Percentiles rank a stretch among this genome's conserved stretches.
phyloP scores from a whole-genome alignment of 92 coral and sea anemone species.

The Siderastrea siderea region DNA sequence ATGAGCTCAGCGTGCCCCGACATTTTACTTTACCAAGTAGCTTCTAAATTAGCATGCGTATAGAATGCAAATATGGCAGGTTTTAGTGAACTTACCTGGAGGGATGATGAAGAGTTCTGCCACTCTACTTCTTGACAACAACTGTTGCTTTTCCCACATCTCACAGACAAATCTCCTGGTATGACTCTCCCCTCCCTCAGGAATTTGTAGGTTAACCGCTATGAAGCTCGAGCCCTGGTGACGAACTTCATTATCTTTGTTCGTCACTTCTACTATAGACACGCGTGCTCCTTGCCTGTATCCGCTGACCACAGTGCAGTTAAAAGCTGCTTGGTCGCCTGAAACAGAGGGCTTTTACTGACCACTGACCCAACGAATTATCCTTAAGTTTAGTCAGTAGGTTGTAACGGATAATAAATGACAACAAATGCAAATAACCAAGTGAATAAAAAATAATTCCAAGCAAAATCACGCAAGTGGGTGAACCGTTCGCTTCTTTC shows the following conservation, averaged over 20 bases:
- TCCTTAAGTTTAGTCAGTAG: too few relatives aligned
- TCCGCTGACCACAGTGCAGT: slow-evolving; percentile 3
- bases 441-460: too few relatives aligned
- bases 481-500: too few relatives aligned
- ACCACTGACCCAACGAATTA: not conserved
- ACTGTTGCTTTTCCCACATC: not conserved
- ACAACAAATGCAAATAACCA: too few relatives aligned
- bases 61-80: too few relatives aligned
- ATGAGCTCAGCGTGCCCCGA: too few relatives aligned
- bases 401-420: too few relatives aligned
- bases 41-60: too few relatives aligned
- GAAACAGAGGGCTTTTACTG: not conserved
- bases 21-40: too few relatives aligned
- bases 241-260: slow-evolving; percentile 1
- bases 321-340: slow-evolving; percentile 20
- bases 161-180: slow-evolving; percentile 7
- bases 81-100: not conserved
- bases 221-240: not conserved
- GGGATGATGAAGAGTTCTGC: slow-evolving; percentile 6
- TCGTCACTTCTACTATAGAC: not conserved
- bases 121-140: not conserved
- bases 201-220: not conserved
- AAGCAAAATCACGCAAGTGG: too few relatives aligned
- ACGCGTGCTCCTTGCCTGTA: slow-evolving; percentile 16
- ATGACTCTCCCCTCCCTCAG: not conserved